These are phyloP conservation scores for Borostomias antarcticus DNA, from an alignment of 2,797 vertebrate species.

Conservation along the genomic window DNA sequence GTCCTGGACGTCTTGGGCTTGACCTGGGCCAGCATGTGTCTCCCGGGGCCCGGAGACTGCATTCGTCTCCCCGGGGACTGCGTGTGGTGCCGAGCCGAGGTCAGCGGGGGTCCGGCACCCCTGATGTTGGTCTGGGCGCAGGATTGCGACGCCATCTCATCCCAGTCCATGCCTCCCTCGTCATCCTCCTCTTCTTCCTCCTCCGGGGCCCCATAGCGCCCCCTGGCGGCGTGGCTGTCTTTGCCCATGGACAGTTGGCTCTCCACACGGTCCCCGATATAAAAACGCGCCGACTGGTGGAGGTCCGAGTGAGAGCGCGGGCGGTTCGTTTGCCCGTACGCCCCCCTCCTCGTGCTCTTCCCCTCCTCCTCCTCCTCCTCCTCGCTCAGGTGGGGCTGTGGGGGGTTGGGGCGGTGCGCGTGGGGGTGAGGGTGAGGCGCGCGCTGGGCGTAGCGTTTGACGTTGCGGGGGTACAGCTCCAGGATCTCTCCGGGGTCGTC, in stretches of 20 bases:
- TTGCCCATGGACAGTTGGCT: conserved; percentile 63
- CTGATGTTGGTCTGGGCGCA: conserved; percentile 67
- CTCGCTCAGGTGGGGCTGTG: conserved; percentile 80
- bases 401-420: conserved; percentile 52
- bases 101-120: conserved; percentile 55
- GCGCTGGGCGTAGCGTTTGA: conserved; percentile 71
- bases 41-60: conserved; percentile 44
- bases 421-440: conserved; percentile 54
- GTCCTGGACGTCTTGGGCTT: conserved; percentile 75
- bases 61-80: neutral
- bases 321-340: conserved; percentile 59
- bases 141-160: conserved; percentile 54
- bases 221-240: conserved; percentile 44
- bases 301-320: conserved; percentile 82
- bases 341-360: conserved; percentile 52
- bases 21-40: conserved; percentile 62
- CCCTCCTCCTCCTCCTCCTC: conserved; percentile 79
- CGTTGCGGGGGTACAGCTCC: conserved; percentile 78
- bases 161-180: conserved; percentile 62
- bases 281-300: conserved; percentile 77
- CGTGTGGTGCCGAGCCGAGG: conserved; percentile 40
- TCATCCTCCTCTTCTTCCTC: conserved; percentile 66
- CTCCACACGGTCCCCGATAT: conserved; percentile 74
- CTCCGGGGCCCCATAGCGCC: conserved; percentile 59
- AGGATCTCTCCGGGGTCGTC: conserved; percentile 76